Conservation (phyloP, 2,797 vertebrate genomes). For the Cuculus canorus region DNA sequence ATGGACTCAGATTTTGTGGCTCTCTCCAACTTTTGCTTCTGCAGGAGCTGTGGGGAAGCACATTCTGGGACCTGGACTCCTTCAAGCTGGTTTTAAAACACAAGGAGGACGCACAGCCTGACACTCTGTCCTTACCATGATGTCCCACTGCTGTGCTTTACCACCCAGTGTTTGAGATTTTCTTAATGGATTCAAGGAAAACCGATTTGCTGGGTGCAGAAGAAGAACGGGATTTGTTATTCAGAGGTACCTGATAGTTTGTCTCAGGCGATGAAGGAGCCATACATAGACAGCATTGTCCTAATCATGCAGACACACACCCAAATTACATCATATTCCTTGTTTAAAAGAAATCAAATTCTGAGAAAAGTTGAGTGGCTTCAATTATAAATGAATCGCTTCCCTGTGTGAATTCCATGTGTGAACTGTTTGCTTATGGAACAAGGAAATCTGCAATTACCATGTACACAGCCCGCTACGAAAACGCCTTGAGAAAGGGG, state of each 20-base stretch:
- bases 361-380: background rate
- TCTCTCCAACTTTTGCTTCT: background rate
- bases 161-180: background rate
- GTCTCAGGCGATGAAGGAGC: background rate
- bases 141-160: accelerated
- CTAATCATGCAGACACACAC: background rate
- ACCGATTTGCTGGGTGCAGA: background rate
- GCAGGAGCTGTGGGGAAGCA: background rate
- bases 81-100: accelerated
- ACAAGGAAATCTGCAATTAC: background rate
- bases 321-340: background rate
- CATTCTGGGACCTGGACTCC: accelerated
- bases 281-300: background rate
- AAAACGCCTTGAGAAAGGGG: background rate
- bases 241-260: background rate
- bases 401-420: background rate
- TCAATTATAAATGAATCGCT: background rate
- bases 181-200: background rate
- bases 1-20: accelerated
- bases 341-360: background rate
- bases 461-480: accelerated
- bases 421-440: background rate
- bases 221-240: background rate
- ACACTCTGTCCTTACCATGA: accelerated
- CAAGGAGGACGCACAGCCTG: background rate